Evolutionary conservation across 2,888 invertebrate species (phyloP), one percentile per base, ranked within the genome.

Genomic region (Pandemis corylana): DNA sequence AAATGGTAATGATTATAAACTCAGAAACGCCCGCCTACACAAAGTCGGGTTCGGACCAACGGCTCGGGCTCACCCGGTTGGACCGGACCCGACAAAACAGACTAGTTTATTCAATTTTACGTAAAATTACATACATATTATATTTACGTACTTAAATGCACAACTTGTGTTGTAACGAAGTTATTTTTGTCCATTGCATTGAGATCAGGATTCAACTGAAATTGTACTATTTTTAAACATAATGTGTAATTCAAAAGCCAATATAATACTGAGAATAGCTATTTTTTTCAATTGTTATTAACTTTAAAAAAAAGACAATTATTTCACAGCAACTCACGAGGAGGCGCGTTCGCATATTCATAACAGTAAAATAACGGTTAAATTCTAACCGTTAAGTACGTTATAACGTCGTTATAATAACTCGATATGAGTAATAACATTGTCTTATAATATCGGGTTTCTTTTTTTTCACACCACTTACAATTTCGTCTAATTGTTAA

Each of bases 141-240:
- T 51, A 67, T 66, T 70, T 72, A 72, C 68, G 44, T 75, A 72
- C 49, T 61, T 75, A 76, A 76, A 76, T 76, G 77, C 76, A 75
- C 71, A 75, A 71, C 68, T 76, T 69, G 68, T 64, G 56, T 64
- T 15, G 69, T n/a, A 62, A 69, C 62, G 71, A 73, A 71, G 79
- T 78, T 80, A 82, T 83, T 79, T 84, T 89, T 90, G 88, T 89
- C 89, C 88, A 72, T 42, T 44, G 42, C 77, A 83, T 81, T 89
- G 90, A 90, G 90, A 90, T 89, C 90, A 87, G 80, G 75, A 79
- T 75, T 77, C 80, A 79, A 62, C 66, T 64, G 74, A 71, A 72
- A 74, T 79, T 78, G 77, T 79, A 78, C 77, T 77, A 66, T 76
- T 76, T 77, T 13, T 9, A 59, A 4, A 5, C 13, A 28, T 68